Base-by-base conservation (phyloP, 2,888 invertebrate species). In the Xestia sexstrigata region DNA sequence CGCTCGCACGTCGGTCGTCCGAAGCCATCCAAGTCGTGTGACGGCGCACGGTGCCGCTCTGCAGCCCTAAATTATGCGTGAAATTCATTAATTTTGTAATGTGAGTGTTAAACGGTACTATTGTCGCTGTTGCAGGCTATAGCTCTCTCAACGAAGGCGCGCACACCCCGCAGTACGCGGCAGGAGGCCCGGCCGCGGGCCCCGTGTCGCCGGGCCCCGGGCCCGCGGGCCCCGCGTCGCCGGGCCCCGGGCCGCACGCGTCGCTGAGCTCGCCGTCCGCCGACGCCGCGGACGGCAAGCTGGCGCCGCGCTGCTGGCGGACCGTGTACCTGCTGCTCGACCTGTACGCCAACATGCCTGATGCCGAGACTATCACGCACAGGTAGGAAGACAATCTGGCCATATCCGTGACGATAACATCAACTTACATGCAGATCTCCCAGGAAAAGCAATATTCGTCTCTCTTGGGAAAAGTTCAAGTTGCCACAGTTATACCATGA, bases 301-400 rank as follows among this genome's bases (percentile, higher is more conserved):
- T 97, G 84, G 97, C 97, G 6, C 99, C 99, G 20, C 97, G 98
- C 88, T 99, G 99, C 92, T 99, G 99, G 99, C 98, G 98, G 92
- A 99, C 99, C 0, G 98, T 99, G 87, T 99, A 99, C 93, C 98
- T 99, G 93, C 97, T 99, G 81, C 96, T 99, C 75, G 99, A 99
- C 91, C 95, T 99, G 72, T 99, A 99, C 93, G 99, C 99, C 11
- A 99, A 98, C 70, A 98, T 99, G 98, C 99, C 99, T 0, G 99
- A 99, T 92, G 98, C 99, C 0, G 99, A 99, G 95, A 99, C 99
- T 0, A 98, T 99, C 66, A 98, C 98, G 49, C 98, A 98, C 93
- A 97, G 98, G 97, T 97, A 39, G 1, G 8, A 6, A 23, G 1
- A 62, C 1, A 11, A 35, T 0, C 11, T 39, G 5, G 9, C 3